Conservation (phyloP, 2,888 invertebrate genomes). For the Tenthredo distinguenda region DNA sequence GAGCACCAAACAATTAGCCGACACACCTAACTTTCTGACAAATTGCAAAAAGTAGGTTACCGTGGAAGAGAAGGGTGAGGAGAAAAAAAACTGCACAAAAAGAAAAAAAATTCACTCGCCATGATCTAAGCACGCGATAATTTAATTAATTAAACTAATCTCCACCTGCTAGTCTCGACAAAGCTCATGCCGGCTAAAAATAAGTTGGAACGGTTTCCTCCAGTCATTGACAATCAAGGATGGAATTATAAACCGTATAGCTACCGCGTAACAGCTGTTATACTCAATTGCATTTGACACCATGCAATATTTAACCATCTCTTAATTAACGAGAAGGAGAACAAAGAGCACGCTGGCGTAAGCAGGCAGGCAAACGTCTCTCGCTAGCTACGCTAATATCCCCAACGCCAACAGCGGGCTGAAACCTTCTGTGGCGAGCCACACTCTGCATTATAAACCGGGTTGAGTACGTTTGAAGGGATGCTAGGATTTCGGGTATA, state of each 20-base stretch:
- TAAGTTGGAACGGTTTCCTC: neutral
- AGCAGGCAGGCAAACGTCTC: constrained; percentile 31
- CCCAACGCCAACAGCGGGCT: constrained; percentile 36
- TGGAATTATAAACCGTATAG: constrained; percentile 11
- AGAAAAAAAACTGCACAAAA: neutral
- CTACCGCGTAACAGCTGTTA: constrained; percentile 7
- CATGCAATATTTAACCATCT: constrained; percentile 6
- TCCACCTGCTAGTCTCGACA: neutral
- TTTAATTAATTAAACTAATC: constrained; percentile 14
- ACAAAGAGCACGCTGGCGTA: neutral
- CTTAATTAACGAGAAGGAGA: constrained; percentile 21
- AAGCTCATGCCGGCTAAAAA: neutral
- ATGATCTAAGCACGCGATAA: neutral
- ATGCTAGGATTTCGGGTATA: constrained; percentile 36
- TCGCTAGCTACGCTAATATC: constrained; percentile 36
- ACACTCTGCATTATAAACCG: constrained; percentile 47
- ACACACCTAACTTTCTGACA: neutral
- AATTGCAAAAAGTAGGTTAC: neutral
- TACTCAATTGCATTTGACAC: constrained; percentile 20
- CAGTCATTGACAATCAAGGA: neutral
- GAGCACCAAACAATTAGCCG: neutral
- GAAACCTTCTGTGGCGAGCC: constrained; percentile 25
- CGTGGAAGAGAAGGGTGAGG: neutral
- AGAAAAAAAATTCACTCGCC: neutral
- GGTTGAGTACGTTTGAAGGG: constrained; percentile 41